These are phyloP conservation scores for Macrophya alboannulata DNA, from an alignment of 2,888 invertebrate species.

Conservation along the genomic window DNA sequence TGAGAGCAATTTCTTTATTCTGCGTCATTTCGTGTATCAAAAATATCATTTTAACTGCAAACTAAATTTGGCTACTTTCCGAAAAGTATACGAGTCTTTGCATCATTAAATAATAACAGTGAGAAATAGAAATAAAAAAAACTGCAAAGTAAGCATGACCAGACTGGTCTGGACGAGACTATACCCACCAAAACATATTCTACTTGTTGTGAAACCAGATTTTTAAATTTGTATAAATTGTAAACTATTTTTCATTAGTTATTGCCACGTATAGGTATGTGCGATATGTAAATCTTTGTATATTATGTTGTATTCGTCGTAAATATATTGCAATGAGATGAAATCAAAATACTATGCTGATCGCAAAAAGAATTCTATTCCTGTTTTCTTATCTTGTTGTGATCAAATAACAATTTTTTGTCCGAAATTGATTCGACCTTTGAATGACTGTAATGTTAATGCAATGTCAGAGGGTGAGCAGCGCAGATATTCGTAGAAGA, in stretches of 20 bases:
- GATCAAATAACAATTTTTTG: not conserved
- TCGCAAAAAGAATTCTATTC: not conserved
- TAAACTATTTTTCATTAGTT: not conserved
- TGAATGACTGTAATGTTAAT: not conserved
- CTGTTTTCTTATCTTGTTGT: not conserved
- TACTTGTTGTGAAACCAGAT: not conserved
- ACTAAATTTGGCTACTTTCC: too few species aligned
- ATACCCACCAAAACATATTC: not conserved
- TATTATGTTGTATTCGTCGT: too few species aligned
- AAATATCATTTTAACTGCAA: too few species aligned
- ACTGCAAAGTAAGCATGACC: not conserved
- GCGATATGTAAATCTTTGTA: too few species aligned
- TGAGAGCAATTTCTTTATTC: not conserved
- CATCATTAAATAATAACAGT: too few species aligned
- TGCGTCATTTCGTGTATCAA: not conserved
- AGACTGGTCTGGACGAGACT: not conserved
- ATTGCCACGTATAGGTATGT: not conserved
- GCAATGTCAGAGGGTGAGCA: not conserved
- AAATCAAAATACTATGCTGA: not conserved
- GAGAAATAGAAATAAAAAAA: too few species aligned
- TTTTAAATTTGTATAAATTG: not conserved
- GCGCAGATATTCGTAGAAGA: not conserved
- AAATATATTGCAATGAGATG: not conserved
- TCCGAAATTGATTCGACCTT: not conserved
- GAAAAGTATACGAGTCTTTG: too few species aligned